Base-by-base conservation (phyloP, 2,113 vertebrate species). In the Pomatorhinus ruficollis region DNA sequence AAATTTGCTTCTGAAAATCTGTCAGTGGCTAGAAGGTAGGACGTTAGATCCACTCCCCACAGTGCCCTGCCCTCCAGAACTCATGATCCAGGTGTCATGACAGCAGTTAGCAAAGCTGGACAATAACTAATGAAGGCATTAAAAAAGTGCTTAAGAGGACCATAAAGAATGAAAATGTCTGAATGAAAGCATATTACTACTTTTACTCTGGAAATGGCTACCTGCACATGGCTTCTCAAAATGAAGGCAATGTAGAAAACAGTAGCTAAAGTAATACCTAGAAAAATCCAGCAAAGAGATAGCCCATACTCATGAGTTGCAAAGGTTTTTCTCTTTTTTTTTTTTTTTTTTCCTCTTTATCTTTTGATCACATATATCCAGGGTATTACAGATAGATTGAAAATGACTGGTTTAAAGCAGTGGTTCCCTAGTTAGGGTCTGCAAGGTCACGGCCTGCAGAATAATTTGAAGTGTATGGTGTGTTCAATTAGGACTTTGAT, bases 131-230 rank as follows among this genome's bases (percentile, higher is more conserved):
- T 39, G 39, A 70, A 80, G 83, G 11, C 42, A 35, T 80, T 12
- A 31, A 28, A 52, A 52, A 66, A 45, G 7, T 59, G 23, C 13
- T 49, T 61, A 60, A 79, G 18, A 54, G 18, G 19, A 50, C 44
- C 69, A 10, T 66, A 47, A 92, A 93, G 83, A 74, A 19, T 47
- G 2, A 33, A 82, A 83, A 80, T 0, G 0, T 65, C 68, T 83
- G 18, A 33, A 39, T 39, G 39, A 39, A 39, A 63, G 12, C n/a
- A 20, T 68, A 60, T 60, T 71, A 54, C 63, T 68, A 2, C 28
- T 25, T 83, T 88, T 85, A 12, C 16, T 88, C 42, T 90, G 28
- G 45, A 90, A 86, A 57, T 70, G 54, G 45, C 75, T 80, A 49
- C 17, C 25, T 35, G n/a, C 1, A 1, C 12, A 45, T n/a, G 65